These are phyloP conservation scores for Meleagris gallopavo DNA, from an alignment of 2,113 vertebrate species.

Conservation along the genomic window DNA sequence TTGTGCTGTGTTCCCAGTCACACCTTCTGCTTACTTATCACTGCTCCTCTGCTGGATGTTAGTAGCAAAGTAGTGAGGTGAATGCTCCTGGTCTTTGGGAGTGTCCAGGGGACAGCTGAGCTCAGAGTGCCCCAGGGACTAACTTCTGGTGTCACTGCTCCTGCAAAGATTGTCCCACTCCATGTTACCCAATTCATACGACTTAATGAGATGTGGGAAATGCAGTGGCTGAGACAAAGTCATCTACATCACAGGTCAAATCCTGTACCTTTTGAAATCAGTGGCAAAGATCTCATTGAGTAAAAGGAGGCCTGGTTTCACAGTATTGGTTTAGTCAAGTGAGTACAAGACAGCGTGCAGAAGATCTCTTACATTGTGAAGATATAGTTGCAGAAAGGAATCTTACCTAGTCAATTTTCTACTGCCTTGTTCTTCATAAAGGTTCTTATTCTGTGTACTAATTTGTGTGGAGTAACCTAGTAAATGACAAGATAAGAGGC, in stretches of 20 bases:
- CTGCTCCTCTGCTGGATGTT: background rate
- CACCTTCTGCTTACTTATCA: background rate
- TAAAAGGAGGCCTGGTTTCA: background rate
- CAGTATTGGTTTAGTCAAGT: background rate
- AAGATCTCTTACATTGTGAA: background rate
- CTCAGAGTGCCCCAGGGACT: background rate
- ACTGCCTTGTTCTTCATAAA: background rate
- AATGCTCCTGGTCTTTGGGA: background rate
- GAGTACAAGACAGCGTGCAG: background rate
- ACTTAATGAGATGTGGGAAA: background rate
- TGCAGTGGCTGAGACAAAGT: background rate
- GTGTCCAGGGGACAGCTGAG: background rate
- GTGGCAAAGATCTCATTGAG: background rate
- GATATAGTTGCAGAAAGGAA: background rate
- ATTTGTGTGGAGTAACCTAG: background rate
- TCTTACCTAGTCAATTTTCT: background rate
- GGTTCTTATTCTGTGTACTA: background rate
- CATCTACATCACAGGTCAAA: background rate
- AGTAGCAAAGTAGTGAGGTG: no score
- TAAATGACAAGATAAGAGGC: no score
- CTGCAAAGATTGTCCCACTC: background rate
- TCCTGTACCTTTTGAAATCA: background rate
- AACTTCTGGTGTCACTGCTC: rapidly evolving
- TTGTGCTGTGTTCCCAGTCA: background rate
- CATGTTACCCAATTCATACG: background rate